Percentiles rank a stretch among this genome's conserved stretches.
These are phyloP conservation scores for Aphis craccivora DNA, from an alignment of 1,140 invertebrate genomes.

Conservation along the genomic window DNA sequence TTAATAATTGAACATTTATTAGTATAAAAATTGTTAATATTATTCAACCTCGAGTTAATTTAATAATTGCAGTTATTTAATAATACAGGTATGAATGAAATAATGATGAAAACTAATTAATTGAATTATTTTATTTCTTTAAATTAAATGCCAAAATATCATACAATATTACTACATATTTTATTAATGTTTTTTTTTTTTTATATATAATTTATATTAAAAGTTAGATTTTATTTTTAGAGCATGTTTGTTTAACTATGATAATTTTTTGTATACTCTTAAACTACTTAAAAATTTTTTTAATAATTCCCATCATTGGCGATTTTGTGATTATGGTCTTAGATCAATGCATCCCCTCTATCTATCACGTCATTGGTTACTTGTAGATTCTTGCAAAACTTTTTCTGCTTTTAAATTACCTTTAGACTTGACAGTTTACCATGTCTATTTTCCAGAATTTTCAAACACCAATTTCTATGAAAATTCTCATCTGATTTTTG, in stretches of 20 bases:
- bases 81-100: not conserved
- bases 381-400: conserved; percentile 60
- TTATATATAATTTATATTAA: not conserved
- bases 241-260: not conserved
- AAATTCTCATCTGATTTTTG: not conserved
- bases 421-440: not conserved
- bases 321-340: conserved; percentile 60
- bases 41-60: not conserved
- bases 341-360: conserved; percentile 60
- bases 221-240: not conserved
- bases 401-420: conserved; percentile 53
- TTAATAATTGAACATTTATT: too few relatives aligned
- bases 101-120: not conserved
- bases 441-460: not conserved
- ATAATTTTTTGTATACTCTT: not conserved
- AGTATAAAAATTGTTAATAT: too few relatives aligned
- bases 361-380: conserved; percentile 61
- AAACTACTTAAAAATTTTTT: conserved; percentile 46
- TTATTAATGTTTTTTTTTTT: too few relatives aligned
- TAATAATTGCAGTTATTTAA: not conserved
- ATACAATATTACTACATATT: not conserved
- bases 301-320: conserved; percentile 55
- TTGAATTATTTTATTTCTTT: not conserved
- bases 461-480: not conserved
- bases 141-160: too few relatives aligned